Percentiles rank a stretch among this genome's conserved stretches.
These are phyloP conservation scores for Synanceia verrucosa DNA, from an alignment of 2,797 vertebrate genomes.

Conservation along the genomic window DNA sequence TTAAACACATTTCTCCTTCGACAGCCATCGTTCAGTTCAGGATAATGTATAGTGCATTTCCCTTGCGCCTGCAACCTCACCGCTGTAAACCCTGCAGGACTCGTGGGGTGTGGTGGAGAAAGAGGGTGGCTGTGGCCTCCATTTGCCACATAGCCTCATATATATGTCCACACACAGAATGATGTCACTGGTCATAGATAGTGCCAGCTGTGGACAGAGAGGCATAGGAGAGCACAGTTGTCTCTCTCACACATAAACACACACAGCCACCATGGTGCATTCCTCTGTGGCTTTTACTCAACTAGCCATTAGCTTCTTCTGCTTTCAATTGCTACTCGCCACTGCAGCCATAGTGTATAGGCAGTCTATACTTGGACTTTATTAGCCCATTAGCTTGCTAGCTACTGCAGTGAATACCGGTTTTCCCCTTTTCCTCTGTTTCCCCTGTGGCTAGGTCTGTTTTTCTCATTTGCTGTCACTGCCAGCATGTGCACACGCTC, in stretches of 20 bases:
- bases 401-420: conserved; percentile 34
- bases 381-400: conserved; percentile 75
- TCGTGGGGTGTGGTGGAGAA: conserved; percentile 70
- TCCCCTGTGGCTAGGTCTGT: conserved; percentile 48
- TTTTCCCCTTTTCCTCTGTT: conserved; percentile 33
- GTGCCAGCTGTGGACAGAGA: conserved; percentile 48
- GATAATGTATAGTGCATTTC: conserved; percentile 49
- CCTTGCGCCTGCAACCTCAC: conserved; percentile 33
- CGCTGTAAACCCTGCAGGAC: conserved; percentile 47
- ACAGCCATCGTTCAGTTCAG: conserved; percentile 34
- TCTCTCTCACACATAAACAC: conserved; percentile 31
- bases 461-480: conserved; percentile 61
- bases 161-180: conserved; percentile 26
- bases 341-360: conserved; percentile 54
- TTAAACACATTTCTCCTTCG: conserved; percentile 24
- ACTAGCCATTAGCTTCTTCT: conserved; percentile 73
- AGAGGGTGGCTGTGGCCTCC: conserved; percentile 71
- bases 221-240: conserved; percentile 41
- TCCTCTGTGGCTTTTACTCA: conserved; percentile 80
- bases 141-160: conserved; percentile 54
- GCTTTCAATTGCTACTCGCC: conserved; percentile 63
- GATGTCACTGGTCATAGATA: conserved; percentile 58
- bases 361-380: conserved; percentile 78
- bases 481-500: not conserved
- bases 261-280: conserved; percentile 55